phyloP scores from a whole-genome alignment of 2,888 invertebrate genomes.

The Dryocosmus kuriphilus region DNA sequence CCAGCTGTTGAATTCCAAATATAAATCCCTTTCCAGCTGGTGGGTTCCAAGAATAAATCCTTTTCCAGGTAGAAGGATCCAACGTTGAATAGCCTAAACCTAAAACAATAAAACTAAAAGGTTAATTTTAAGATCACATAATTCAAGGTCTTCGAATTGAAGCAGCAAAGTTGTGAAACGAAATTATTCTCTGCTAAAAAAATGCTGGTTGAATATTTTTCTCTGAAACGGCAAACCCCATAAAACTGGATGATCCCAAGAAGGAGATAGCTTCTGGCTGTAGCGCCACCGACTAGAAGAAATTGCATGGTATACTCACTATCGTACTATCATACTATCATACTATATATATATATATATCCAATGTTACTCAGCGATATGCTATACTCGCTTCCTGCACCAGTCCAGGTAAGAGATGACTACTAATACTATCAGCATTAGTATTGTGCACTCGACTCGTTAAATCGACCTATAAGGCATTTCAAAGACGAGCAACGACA shows the following conservation, averaged over 20 bases:
- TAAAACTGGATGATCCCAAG: slow-evolving; percentile 30
- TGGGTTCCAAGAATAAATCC: too few relatives aligned
- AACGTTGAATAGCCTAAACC: too few relatives aligned
- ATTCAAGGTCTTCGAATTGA: background rate
- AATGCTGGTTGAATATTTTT: background rate
- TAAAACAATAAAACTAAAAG: too few relatives aligned
- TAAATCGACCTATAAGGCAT: slow-evolving; percentile 52
- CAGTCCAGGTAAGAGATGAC: background rate
- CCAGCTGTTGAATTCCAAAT: too few relatives aligned
- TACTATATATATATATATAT: slow-evolving; percentile 17
- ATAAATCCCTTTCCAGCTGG: too few relatives aligned
- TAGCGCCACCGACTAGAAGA: slow-evolving; percentile 26
- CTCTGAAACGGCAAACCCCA: slow-evolving; percentile 4
- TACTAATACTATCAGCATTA: slow-evolving; percentile 26
- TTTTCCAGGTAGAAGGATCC: too few relatives aligned
- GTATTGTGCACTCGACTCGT: slow-evolving; percentile 34
- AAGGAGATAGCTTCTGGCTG: slow-evolving; percentile 20
- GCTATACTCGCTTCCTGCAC: background rate
- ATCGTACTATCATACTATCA: background rate
- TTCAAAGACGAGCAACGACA: slow-evolving; percentile 53
- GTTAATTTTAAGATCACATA: too few relatives aligned
- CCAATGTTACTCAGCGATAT: too few relatives aligned
- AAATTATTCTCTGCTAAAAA: background rate
- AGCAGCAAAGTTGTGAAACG: background rate
- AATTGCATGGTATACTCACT: slow-evolving; percentile 20